These are phyloP conservation scores for Chelonoidis abingdonii DNA, from an alignment of 2,113 vertebrate genomes.

Conservation along the genomic window DNA sequence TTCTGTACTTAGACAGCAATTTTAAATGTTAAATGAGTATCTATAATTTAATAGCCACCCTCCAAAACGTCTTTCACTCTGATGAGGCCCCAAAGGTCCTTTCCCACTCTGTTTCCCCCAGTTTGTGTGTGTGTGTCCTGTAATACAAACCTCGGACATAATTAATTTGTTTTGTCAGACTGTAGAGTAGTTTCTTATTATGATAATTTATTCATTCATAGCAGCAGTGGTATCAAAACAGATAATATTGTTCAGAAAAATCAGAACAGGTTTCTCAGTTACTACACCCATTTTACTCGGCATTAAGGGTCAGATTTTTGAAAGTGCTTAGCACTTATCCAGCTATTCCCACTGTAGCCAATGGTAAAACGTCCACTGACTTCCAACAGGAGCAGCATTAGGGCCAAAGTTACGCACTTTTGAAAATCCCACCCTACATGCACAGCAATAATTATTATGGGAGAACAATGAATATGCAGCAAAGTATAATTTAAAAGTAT, in stretches of 20 bases:
- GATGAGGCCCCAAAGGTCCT: background rate
- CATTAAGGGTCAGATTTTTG: background rate
- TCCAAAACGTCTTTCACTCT: background rate
- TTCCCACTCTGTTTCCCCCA: background rate
- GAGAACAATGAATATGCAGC: background rate
- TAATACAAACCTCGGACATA: slow-evolving; percentile 7
- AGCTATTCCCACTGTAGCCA: background rate
- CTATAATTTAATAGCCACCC: background rate
- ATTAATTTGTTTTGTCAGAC: background rate
- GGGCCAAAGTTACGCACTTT: background rate
- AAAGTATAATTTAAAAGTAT: slow-evolving; percentile 7
- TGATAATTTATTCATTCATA: background rate
- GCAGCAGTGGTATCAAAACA: background rate
- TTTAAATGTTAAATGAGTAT: background rate
- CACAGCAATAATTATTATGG: background rate
- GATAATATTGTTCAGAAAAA: background rate
- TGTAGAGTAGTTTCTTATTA: background rate
- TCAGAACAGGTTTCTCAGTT: background rate
- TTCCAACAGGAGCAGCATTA: background rate
- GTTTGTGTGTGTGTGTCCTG: background rate
- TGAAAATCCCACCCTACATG: background rate
- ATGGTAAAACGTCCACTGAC: background rate
- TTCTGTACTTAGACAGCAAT: background rate
- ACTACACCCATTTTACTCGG: background rate
- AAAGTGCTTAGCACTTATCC: background rate